Conservation (phyloP, 23 tunicate species). For the Halocynthia roretzi region DNA sequence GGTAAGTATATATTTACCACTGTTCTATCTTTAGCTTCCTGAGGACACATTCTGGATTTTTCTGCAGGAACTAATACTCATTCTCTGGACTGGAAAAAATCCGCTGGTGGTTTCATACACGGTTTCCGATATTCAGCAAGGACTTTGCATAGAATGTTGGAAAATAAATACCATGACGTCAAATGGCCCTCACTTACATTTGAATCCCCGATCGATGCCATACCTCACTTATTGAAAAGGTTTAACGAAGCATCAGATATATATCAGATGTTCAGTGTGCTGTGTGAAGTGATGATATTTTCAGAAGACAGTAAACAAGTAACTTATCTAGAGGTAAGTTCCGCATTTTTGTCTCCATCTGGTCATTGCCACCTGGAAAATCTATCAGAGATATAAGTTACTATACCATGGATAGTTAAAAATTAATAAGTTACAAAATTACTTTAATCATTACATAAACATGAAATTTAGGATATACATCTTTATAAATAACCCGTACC, state of each 20-base stretch:
- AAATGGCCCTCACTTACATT: constrained; percentile 69
- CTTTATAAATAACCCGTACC: no score
- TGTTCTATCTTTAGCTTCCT: constrained; percentile 4
- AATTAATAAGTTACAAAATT: no score
- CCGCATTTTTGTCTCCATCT: no score
- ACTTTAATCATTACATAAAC: no score
- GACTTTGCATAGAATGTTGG: constrained; percentile 64
- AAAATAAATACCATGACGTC: constrained; percentile 54
- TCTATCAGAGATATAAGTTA: no score
- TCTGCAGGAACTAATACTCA: constrained; percentile 78
- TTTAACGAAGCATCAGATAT: constrained; percentile 87
- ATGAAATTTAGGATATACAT: no score
- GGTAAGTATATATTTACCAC: constrained; percentile 25
- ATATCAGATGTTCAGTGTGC: constrained; percentile 80
- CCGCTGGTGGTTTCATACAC: constrained; percentile 91
- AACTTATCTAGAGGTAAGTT: constrained; percentile 44
- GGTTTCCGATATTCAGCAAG: constrained; percentile 76
- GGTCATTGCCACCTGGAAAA: no score
- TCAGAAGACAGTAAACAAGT: constrained; percentile 47
- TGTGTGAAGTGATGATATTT: constrained; percentile 73
- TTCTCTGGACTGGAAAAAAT: constrained; percentile 57
- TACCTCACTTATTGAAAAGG: constrained; percentile 66
- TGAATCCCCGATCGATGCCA: constrained; percentile 43
- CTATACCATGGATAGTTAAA: no score
- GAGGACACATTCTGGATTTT: neutral